These are phyloP conservation scores for Parambassis ranga DNA, from an alignment of 2,797 vertebrate species.

Conservation along the genomic window DNA sequence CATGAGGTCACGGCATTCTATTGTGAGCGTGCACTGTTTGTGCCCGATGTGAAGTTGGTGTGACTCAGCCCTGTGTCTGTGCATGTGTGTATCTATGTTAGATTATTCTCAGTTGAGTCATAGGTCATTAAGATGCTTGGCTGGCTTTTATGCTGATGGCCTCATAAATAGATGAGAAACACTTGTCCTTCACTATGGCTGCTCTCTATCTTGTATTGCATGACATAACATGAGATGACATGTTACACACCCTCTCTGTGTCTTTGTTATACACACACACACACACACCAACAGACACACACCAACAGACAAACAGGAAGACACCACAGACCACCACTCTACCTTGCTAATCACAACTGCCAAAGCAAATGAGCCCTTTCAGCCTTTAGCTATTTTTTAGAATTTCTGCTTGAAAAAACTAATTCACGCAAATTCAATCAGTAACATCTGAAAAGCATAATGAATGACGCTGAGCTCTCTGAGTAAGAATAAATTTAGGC, in stretches of 20 bases:
- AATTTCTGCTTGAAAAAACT: background rate
- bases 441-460: background rate
- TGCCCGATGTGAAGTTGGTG: conserved; percentile 22
- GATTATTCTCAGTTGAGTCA: conserved; percentile 54
- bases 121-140: conserved; percentile 66
- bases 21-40: conserved; percentile 2
- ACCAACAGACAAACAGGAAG: background rate
- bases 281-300: background rate
- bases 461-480: background rate
- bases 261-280: background rate
- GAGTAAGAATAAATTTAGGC: no score
- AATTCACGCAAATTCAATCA: background rate
- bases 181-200: conserved; percentile 53
- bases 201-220: conserved; percentile 26
- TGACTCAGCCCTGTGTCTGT: conserved; percentile 5
- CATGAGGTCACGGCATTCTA: background rate
- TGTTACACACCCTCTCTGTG: background rate
- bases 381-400: background rate
- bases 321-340: background rate
- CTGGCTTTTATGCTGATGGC: conserved; percentile 60
- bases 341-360: conserved; percentile 6
- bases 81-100: background rate
- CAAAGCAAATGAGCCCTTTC: conserved; percentile 1
- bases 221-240: conserved; percentile 20
- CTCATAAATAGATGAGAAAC: conserved; percentile 59